Conservation (phyloP, 2,113 vertebrate genomes). For the Gracilinanus agilis region DNA sequence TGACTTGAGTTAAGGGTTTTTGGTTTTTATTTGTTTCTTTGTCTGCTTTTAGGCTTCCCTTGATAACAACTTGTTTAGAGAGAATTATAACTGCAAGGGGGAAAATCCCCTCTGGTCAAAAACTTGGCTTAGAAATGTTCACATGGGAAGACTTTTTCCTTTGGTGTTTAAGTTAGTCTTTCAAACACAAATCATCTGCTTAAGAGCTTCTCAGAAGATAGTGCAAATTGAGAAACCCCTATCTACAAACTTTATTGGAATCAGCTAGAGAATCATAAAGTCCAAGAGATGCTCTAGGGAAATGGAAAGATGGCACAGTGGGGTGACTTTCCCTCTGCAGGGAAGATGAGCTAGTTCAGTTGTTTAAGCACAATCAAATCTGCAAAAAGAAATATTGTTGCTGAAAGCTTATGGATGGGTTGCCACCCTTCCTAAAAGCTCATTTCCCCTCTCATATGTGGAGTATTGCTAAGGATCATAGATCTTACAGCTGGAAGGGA, state of each 20-base stretch:
- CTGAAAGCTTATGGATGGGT: slow-evolving; percentile 19
- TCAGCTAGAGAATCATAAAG: slow-evolving; percentile 14
- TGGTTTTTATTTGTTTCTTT: neutral
- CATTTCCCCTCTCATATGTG: neutral
- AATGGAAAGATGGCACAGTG: neutral
- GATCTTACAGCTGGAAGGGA: no score
- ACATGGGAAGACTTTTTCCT: slow-evolving; percentile 34
- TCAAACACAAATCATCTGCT: slow-evolving; percentile 60
- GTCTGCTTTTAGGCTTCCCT: slow-evolving; percentile 30
- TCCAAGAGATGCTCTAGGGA: slow-evolving; percentile 29
- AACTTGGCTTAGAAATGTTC: slow-evolving; percentile 61
- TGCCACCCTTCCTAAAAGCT: neutral
- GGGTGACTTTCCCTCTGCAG: slow-evolving; percentile 26
- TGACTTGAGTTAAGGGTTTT: neutral
- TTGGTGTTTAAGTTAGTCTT: slow-evolving; percentile 60
- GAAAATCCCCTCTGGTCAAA: slow-evolving; percentile 57
- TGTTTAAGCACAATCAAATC: slow-evolving; percentile 23
- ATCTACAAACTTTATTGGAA: slow-evolving; percentile 31
- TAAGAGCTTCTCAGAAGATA: slow-evolving; percentile 46
- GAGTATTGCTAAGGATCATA: no score
- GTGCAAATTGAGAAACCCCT: slow-evolving; percentile 54
- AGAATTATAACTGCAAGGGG: slow-evolving; percentile 66
- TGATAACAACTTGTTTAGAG: slow-evolving; percentile 57
- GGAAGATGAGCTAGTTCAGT: slow-evolving; percentile 54
- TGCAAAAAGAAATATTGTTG: slow-evolving; percentile 41